Evolutionary conservation across 2,797 vertebrate species (phyloP).

Genomic region (Acanthurus leucopareius): DNA sequence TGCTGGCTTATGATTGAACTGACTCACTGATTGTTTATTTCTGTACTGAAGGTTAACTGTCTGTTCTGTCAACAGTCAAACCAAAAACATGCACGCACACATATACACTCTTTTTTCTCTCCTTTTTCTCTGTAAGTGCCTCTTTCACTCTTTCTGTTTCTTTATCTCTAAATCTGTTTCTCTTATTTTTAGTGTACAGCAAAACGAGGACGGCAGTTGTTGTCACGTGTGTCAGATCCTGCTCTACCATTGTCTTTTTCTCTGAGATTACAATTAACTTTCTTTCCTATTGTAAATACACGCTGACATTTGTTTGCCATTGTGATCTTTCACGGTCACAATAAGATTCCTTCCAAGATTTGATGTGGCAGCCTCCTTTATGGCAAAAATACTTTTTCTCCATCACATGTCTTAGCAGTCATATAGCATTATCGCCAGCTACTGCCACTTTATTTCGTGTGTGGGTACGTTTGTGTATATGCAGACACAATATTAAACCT

Average conservation of each 20-base stretch:
- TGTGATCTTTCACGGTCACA: conserved; percentile 43
- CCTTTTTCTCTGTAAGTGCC: conserved; percentile 1
- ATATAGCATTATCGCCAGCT: conserved; percentile 4
- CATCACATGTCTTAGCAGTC: conserved; percentile 15
- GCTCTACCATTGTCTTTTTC: conserved; percentile 40
- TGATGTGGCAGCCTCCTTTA: conserved; percentile 45
- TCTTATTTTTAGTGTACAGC: conserved; percentile 25
- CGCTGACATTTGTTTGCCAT: conserved; percentile 60
- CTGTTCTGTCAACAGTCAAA: conserved; percentile 56
- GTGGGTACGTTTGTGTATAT: conserved; percentile 22
- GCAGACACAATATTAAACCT: background rate
- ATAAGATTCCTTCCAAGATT: conserved; percentile 31
- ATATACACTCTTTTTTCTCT: conserved; percentile 25
- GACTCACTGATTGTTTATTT: conserved; percentile 61
- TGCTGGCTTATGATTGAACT: conserved; percentile 48
- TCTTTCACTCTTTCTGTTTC: conserved; percentile 6
- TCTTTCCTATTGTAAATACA: conserved; percentile 56
- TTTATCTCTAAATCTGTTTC: conserved; percentile 38
- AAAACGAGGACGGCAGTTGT: conserved; percentile 7
- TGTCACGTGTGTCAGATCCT: conserved; percentile 32
- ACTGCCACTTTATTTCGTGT: conserved; percentile 27
- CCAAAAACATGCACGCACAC: conserved; percentile 27
- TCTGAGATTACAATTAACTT: conserved; percentile 52
- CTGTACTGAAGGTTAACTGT: conserved; percentile 57
- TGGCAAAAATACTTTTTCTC: conserved; percentile 14